Conservation (phyloP, 2,797 vertebrate genomes). For the Cryptoprocta ferox region DNA sequence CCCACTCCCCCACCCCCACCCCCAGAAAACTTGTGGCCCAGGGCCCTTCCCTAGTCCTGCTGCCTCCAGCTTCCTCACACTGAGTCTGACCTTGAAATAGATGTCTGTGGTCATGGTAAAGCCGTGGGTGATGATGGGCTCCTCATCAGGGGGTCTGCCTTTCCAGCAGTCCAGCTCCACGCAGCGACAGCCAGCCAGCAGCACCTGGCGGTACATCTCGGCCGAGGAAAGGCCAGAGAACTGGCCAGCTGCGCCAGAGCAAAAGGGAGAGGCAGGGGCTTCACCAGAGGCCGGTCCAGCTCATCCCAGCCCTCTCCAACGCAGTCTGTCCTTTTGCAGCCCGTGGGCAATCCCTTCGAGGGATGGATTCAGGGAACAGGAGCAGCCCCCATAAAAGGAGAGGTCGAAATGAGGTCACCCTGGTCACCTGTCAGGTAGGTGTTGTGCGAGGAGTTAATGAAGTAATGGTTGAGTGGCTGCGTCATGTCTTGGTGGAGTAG, state of each 20-base stretch:
- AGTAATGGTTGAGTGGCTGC: conserved; percentile 96
- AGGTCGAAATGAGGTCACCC: background rate
- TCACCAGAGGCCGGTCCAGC: background rate
- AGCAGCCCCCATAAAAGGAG: background rate
- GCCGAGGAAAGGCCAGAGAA: conserved; percentile 97
- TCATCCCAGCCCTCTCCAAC: background rate
- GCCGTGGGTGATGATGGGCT: conserved; percentile 98
- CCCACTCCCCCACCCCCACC: rapidly evolving
- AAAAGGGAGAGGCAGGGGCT: rapidly evolving
- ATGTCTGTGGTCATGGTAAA: conserved; percentile 99
- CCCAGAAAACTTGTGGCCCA: background rate
- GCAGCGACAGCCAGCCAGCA: conserved; percentile 96
- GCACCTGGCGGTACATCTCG: conserved; percentile 98
- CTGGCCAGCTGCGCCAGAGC: conserved; percentile 91
- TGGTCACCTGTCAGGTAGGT: conserved; percentile 97
- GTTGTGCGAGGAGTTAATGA: conserved; percentile 98
- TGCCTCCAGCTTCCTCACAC: background rate
- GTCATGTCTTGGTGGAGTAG: conserved; percentile 94
- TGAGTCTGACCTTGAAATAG: conserved; percentile 92
- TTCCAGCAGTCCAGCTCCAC: conserved; percentile 99
- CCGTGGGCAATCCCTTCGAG: rapidly evolving
- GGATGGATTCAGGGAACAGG: background rate
- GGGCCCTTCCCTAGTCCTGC: background rate
- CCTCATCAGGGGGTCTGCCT: conserved; percentile 96
- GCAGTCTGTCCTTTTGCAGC: background rate